Conservation (phyloP, 2,888 invertebrate species). For the Drosophila pseudotakahashii region DNA sequence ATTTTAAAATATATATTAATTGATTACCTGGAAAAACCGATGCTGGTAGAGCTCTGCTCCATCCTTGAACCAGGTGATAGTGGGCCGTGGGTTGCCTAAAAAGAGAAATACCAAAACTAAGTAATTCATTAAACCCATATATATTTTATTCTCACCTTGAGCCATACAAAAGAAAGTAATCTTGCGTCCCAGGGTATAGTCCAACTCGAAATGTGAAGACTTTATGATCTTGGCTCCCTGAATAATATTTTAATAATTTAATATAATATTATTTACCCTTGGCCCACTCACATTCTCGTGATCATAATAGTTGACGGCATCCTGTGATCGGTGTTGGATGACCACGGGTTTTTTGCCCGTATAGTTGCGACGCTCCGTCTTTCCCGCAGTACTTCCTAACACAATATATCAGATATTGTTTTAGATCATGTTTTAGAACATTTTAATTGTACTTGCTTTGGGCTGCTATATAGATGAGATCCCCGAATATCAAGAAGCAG, state of each 20-base stretch:
- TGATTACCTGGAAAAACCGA: conserved; percentile 91
- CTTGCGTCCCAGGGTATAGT: conserved; percentile 96
- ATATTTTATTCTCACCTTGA: conserved; percentile 86
- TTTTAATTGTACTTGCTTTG: conserved; percentile 66
- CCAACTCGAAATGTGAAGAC: conserved; percentile 96
- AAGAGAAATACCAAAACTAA: background rate
- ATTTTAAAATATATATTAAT: too few species aligned
- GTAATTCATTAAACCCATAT: background rate
- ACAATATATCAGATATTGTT: background rate
- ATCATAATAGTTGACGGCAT: conserved; percentile 95
- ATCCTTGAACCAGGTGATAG: conserved; percentile 98
- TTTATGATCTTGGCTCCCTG: conserved; percentile 95
- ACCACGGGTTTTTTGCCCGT: conserved; percentile 84
- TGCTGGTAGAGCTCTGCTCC: conserved; percentile 97
- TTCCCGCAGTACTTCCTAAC: conserved; percentile 82
- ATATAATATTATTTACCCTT: background rate
- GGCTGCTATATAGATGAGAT: conserved; percentile 53
- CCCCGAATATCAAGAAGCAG: conserved; percentile 49
- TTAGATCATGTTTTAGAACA: background rate
- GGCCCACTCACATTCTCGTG: conserved; percentile 89
- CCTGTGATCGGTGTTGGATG: conserved; percentile 91
- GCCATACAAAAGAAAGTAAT: conserved; percentile 97
- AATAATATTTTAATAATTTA: background rate
- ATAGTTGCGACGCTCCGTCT: conserved; percentile 83
- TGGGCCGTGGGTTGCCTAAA: conserved; percentile 89